Conservation (phyloP, 53 echinoderm and acorn worm species). For the Luidia sarsii region DNA sequence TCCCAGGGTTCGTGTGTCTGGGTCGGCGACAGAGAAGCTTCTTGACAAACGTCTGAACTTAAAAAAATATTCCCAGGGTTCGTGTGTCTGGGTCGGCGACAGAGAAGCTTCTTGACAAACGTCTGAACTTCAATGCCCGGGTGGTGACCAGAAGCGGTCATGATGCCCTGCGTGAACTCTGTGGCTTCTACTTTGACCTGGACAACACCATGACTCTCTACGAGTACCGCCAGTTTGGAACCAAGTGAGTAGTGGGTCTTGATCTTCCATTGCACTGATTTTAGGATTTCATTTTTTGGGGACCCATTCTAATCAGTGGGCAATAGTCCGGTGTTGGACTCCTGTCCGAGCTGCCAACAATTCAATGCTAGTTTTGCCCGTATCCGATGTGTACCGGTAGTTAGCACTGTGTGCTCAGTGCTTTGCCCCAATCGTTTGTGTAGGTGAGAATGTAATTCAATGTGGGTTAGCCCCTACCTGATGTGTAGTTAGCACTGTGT, state of each 20-base stretch:
- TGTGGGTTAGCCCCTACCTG: no score
- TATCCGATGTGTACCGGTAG: no score
- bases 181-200: conserved; percentile 93
- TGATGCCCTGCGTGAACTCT: conserved; percentile 84
- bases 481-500: no score
- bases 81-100: conserved; percentile 72
- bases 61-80: conserved; percentile 64
- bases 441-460: no score
- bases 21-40: conserved; percentile 83
- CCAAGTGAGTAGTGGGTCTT: conserved; percentile 95
- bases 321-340: no score
- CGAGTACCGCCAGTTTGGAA: conserved; percentile 96
- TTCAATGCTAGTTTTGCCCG: no score
- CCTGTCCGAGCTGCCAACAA: no score
- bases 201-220: conserved; percentile 95
- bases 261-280: no score
- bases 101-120: conserved; percentile 84
- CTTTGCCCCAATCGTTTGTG: no score
- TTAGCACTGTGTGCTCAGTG: no score
- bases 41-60: conserved; percentile 85
- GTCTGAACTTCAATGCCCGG: conserved; percentile 83
- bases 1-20: conserved; percentile 66
- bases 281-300: no score
- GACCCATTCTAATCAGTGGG: no score
- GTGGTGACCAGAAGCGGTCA: conserved; percentile 79